These are phyloP conservation scores for Junonia oenone DNA, from an alignment of 2,888 invertebrate species.

Conservation along the genomic window DNA sequence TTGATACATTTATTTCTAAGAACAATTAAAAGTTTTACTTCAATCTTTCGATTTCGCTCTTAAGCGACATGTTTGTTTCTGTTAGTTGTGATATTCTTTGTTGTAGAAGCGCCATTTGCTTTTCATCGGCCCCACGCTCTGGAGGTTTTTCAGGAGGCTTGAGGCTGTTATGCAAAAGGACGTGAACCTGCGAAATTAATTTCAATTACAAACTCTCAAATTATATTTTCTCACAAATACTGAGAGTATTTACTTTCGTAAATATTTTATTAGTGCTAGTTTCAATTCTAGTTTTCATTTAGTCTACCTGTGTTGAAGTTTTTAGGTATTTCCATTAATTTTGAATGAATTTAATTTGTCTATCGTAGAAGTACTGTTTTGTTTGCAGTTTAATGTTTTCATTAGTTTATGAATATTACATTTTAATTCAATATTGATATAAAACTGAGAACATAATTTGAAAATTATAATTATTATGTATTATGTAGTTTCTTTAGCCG, in stretches of 20 bases:
- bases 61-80: conserved; percentile 68
- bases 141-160: conserved; percentile 53
- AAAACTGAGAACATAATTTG: too few species aligned
- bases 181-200: conserved; percentile 48
- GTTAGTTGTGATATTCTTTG: conserved; percentile 69
- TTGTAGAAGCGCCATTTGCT: conserved; percentile 63
- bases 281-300: too few species aligned
- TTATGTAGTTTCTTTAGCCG: too few species aligned
- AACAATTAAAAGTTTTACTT: conserved; percentile 46
- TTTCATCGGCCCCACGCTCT: conserved; percentile 63
- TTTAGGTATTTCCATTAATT: too few species aligned
- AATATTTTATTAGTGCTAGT: not conserved
- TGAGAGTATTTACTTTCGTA: not conserved
- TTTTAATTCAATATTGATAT: too few species aligned
- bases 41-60: conserved; percentile 63
- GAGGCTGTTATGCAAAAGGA: conserved; percentile 51
- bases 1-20: not conserved
- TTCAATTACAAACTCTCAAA: not conserved
- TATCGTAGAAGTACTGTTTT: too few species aligned
- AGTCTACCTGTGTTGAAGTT: too few species aligned
- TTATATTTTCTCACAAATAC: too few species aligned
- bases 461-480: too few species aligned
- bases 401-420: too few species aligned
- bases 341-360: too few species aligned
- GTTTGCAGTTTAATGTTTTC: too few species aligned